A percentile compares a stretch with the other conserved stretches of the same genome.
Conservation (phyloP, 1,140 invertebrate species). For the Myzus persicae region DNA sequence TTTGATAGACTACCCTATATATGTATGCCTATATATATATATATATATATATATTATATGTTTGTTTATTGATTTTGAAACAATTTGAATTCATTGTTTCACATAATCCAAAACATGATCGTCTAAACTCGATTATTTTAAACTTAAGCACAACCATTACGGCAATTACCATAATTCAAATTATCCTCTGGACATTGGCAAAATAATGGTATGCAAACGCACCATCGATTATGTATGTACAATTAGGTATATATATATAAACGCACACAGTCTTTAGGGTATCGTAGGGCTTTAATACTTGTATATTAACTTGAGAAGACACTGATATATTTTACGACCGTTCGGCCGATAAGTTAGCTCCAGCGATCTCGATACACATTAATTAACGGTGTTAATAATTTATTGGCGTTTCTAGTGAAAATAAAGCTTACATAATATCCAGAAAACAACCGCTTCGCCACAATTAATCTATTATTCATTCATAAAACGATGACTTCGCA, state of each 20-base stretch:
- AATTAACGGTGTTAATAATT: conserved; percentile 47
- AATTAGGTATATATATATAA: neutral
- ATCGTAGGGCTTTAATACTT: conserved; percentile 46
- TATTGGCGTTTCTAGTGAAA: conserved; percentile 15
- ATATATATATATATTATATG: neutral
- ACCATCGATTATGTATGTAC: conserved; percentile 23
- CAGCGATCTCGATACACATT: neutral
- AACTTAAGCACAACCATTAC: conserved; percentile 11
- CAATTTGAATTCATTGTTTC: conserved; percentile 18
- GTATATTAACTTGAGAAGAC: conserved; percentile 45
- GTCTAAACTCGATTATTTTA: conserved; percentile 3
- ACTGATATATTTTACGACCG: conserved; percentile 39
- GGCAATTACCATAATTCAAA: conserved; percentile 44
- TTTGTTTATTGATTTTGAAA: conserved; percentile 25
- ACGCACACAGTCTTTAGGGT: neutral
- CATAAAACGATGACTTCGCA: conserved; percentile 15
- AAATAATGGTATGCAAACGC: conserved; percentile 32
- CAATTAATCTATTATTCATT: conserved; percentile 33
- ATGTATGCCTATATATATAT: neutral
- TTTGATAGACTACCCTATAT: neutral
- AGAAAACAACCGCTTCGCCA: neutral
- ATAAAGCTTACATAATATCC: conserved; percentile 6
- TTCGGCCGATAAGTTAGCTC: conserved; percentile 34
- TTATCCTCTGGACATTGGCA: conserved; percentile 46
- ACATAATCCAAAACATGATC: conserved; percentile 9